These are phyloP conservation scores for Drosophila austrosaltans DNA, from an alignment of 2,888 invertebrate species.

Conservation along the genomic window DNA sequence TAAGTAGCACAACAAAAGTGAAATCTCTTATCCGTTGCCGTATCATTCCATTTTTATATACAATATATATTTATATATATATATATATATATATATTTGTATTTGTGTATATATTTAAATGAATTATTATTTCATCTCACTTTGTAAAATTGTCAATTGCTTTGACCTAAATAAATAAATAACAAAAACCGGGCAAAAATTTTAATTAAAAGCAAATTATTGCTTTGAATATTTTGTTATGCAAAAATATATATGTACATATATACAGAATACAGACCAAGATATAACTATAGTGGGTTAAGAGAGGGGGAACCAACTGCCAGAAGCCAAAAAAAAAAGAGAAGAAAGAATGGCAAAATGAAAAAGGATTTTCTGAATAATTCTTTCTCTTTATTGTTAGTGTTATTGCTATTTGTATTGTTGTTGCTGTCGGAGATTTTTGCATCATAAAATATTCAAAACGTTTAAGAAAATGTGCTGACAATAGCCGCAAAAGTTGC, in stretches of 20 bases:
- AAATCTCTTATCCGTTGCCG: background rate
- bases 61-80: background rate
- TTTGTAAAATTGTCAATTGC: conserved; percentile 57
- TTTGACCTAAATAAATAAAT: conserved; percentile 67
- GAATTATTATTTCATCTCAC: conserved; percentile 18
- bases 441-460: conserved; percentile 70
- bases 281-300: background rate
- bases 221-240: conserved; percentile 69
- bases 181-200: conserved; percentile 51
- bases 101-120: conserved; percentile 4
- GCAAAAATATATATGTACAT: conserved; percentile 33
- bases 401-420: conserved; percentile 47
- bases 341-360: background rate
- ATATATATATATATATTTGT: background rate
- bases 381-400: conserved; percentile 55
- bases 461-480: conserved; percentile 62
- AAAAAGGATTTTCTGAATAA: conserved; percentile 30
- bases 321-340: background rate
- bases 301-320: background rate
- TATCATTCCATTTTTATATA: background rate
- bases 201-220: conserved; percentile 74
- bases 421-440: conserved; percentile 52
- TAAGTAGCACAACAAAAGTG: background rate
- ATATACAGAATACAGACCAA: background rate
- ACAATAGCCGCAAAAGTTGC: conserved; percentile 50